These are phyloP conservation scores for Andrena hattorfiana DNA, from an alignment of 2,888 invertebrate genomes.

Conservation along the genomic window DNA sequence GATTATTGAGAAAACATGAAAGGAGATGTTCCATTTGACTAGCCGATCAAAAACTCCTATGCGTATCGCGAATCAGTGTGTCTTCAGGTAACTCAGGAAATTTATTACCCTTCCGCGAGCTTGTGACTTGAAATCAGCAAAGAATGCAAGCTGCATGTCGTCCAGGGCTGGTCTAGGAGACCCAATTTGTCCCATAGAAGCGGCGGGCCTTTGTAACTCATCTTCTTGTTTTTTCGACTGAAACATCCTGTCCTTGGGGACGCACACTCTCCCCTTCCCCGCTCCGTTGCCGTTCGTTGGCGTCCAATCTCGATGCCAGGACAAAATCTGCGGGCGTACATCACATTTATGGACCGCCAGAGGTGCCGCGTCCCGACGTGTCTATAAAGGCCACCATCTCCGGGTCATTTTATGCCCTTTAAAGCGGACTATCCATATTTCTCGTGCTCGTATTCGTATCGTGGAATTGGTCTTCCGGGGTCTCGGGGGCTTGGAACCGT, in stretches of 20 bases:
- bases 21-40: neutral
- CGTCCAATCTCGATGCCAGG: slow-evolving; percentile 74
- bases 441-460: slow-evolving; percentile 75
- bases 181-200: neutral
- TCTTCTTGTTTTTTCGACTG: slow-evolving; percentile 29
- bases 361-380: slow-evolving; percentile 71
- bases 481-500: slow-evolving; percentile 53
- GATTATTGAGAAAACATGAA: neutral
- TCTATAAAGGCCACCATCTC: slow-evolving; percentile 77
- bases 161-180: neutral
- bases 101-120: neutral
- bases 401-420: slow-evolving; percentile 80
- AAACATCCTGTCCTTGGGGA: slow-evolving; percentile 53
- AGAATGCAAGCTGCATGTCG: neutral
- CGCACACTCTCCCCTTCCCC: slow-evolving; percentile 10
- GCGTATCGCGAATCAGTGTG: neutral
- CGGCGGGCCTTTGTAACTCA: neutral
- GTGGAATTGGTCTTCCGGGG: slow-evolving; percentile 80
- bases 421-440: slow-evolving; percentile 81
- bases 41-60: neutral
- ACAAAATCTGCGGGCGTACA: slow-evolving; percentile 74
- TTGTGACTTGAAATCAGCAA: neutral
- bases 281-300: slow-evolving; percentile 20
- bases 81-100: neutral
- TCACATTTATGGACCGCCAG: slow-evolving; percentile 80